phyloP scores from a whole-genome alignment of 2,797 vertebrate genomes.

The Nannoperca australis region DNA sequence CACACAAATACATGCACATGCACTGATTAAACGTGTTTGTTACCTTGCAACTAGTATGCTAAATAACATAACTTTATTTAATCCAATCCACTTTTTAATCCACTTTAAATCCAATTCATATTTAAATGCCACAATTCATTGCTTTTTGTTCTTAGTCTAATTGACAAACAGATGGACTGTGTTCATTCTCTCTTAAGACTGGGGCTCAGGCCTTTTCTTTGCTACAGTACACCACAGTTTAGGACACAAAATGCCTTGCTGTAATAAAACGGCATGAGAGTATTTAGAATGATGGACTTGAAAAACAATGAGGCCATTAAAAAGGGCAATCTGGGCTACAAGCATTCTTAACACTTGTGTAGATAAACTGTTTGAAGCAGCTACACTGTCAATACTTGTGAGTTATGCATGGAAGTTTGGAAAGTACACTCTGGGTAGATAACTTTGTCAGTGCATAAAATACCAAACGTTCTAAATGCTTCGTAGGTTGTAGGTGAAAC shows the following conservation, averaged over 20 bases:
- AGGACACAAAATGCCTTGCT: neutral
- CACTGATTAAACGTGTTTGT: neutral
- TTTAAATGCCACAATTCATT: neutral
- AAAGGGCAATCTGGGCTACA: neutral
- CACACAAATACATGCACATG: neutral
- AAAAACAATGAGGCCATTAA: slow-evolving; percentile 18
- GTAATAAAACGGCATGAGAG: neutral
- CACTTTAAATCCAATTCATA: neutral
- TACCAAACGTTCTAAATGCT: slow-evolving; percentile 1
- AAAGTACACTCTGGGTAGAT: slow-evolving; percentile 3
- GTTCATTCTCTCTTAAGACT: neutral
- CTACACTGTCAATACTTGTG: neutral
- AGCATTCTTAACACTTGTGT: neutral
- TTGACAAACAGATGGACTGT: neutral
- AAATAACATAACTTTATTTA: neutral
- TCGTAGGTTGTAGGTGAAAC: neutral
- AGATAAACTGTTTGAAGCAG: slow-evolving; percentile 24
- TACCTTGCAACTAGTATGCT: neutral
- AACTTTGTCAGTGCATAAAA: neutral
- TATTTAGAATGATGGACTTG: slow-evolving; percentile 17
- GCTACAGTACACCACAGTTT: neutral
- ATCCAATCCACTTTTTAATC: too few species aligned
- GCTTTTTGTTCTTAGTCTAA: neutral
- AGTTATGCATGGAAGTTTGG: neutral
- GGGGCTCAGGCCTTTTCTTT: neutral